Evolutionary conservation across 2,797 vertebrate genomes (phyloP).

Genomic region (Fundulus diaphanus): DNA sequence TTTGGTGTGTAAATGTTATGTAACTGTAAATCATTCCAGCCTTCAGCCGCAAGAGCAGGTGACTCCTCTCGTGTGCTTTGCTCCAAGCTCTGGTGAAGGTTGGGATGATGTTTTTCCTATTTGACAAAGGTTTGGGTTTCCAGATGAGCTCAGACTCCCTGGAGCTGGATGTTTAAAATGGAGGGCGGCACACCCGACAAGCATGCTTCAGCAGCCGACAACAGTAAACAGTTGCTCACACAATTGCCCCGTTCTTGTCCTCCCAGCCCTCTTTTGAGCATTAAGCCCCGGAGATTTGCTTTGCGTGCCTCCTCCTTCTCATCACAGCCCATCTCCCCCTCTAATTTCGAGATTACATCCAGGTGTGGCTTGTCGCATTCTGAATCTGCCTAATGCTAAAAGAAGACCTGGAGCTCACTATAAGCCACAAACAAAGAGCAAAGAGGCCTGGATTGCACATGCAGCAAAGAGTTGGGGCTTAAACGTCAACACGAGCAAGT

Average conservation of each 20-base stretch:
- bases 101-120: slow-evolving; percentile 45
- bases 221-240: slow-evolving; percentile 63
- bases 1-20: slow-evolving; percentile 53
- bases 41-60: slow-evolving; percentile 16
- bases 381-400: slow-evolving; percentile 47
- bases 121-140: slow-evolving; percentile 29
- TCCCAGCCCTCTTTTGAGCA: slow-evolving; percentile 26
- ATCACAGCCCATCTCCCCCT: slow-evolving; percentile 4
- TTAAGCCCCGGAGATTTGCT: slow-evolving; percentile 31
- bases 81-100: slow-evolving; percentile 37
- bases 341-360: slow-evolving; percentile 65
- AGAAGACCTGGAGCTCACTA: slow-evolving; percentile 48
- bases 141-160: slow-evolving; percentile 60
- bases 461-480: slow-evolving; percentile 49
- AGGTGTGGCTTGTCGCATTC: slow-evolving; percentile 61
- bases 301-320: slow-evolving; percentile 26
- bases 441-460: slow-evolving; percentile 70
- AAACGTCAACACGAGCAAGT: slow-evolving; percentile 70
- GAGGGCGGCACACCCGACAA: slow-evolving; percentile 33
- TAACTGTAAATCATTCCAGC: slow-evolving; percentile 48
- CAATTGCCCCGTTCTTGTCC: slow-evolving; percentile 41
- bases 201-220: slow-evolving; percentile 40
- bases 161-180: slow-evolving; percentile 48
- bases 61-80: slow-evolving; percentile 36
- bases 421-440: slow-evolving; percentile 48